phyloP scores from a whole-genome alignment of 2,113 vertebrate genomes.

The Datnioides undecimradiatus region DNA sequence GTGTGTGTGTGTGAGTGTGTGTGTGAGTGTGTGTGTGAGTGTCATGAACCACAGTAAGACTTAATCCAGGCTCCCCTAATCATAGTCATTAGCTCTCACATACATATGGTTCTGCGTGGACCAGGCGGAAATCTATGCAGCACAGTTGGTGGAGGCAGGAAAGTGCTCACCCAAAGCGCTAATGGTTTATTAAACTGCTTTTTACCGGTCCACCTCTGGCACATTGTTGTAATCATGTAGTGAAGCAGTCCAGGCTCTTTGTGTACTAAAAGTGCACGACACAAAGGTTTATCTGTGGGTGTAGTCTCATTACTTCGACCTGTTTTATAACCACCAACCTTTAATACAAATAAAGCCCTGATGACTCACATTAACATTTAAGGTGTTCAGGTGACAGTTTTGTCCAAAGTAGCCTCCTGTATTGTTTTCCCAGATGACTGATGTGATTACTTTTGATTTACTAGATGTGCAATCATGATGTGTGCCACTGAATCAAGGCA shows the following conservation, averaged over 20 bases:
- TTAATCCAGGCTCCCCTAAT: constrained; percentile 76
- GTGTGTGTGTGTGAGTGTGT: constrained; percentile 13
- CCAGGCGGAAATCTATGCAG: constrained; percentile 35
- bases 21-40: constrained; percentile 16
- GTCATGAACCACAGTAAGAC: constrained; percentile 68
- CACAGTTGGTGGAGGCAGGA: constrained; percentile 36
- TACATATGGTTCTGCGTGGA: constrained; percentile 56
- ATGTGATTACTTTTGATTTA: not conserved
- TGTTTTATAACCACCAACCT: constrained; percentile 12
- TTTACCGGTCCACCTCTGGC: constrained; percentile 54
- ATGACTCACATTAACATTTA: not conserved
- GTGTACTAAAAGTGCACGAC: constrained; percentile 33
- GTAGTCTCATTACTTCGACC: constrained; percentile 28
- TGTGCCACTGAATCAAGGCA: not conserved
- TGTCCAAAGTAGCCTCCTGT: not conserved
- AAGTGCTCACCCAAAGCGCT: constrained; percentile 63
- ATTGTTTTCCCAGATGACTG: not conserved
- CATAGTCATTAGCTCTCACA: constrained; percentile 75
- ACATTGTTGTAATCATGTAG: constrained; percentile 66
- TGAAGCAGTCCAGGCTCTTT: constrained; percentile 41
- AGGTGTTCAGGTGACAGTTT: not conserved
- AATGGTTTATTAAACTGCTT: constrained; percentile 74
- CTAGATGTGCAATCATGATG: not conserved
- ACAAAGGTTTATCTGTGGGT: constrained; percentile 33
- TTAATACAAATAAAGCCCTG: constrained; percentile 7